phyloP scores from a whole-genome alignment of 2,113 vertebrate species.

The Spilogale gracilis region DNA sequence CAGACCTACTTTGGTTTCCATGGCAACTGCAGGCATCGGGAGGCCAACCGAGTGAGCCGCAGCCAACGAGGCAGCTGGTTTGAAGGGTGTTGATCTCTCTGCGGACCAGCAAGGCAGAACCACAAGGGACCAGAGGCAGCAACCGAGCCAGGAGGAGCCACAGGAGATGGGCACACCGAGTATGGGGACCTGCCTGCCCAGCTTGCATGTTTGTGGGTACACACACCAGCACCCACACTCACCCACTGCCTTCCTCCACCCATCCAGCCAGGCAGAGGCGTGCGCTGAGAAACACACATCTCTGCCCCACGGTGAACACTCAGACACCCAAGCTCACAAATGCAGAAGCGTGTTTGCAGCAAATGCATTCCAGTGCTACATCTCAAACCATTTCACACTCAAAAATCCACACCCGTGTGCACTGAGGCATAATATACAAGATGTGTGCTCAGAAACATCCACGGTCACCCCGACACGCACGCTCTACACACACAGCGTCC shows the following conservation, averaged over 20 bases:
- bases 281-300: neutral
- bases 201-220: neutral
- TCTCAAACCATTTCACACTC: neutral
- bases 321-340: neutral
- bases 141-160: neutral
- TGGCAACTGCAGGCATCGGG: slow-evolving; percentile 79
- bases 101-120: slow-evolving; percentile 61
- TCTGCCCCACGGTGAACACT: neutral
- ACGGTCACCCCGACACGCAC: neutral
- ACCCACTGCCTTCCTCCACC: neutral
- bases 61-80: slow-evolving; percentile 81
- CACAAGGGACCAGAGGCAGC: slow-evolving; percentile 50
- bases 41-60: slow-evolving; percentile 61
- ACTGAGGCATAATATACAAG: neutral
- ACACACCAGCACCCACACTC: neutral
- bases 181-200: neutral
- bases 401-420: neutral
- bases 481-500: neutral
- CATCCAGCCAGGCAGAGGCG: neutral
- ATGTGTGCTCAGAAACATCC: neutral
- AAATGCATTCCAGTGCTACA: neutral
- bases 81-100: slow-evolving; percentile 82
- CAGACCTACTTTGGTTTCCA: slow-evolving; percentile 83
- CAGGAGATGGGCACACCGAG: neutral
- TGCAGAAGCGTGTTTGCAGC: neutral